These are phyloP conservation scores for Paelopatides confundens DNA, from an alignment of 53 echinoderm and acorn worm genomes.

Conservation along the genomic window DNA sequence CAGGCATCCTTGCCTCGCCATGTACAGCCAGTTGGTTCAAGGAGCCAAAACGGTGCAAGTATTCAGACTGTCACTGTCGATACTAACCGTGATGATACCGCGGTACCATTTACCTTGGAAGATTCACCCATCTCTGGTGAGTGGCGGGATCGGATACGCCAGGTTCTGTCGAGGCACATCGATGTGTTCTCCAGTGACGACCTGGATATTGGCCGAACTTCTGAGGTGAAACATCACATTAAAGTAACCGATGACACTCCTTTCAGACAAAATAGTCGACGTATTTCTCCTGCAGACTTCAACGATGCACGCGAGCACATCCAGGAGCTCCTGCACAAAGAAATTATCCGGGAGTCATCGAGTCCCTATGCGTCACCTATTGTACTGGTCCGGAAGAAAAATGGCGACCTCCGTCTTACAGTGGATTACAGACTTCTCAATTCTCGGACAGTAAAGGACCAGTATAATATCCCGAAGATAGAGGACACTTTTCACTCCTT, in stretches of 20 bases:
- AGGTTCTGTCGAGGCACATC: not conserved
- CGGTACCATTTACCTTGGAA: constrained; percentile 25
- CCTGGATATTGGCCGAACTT: constrained; percentile 55
- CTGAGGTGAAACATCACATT: constrained; percentile 60
- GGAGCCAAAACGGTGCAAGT: not conserved
- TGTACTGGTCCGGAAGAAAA: constrained; percentile 74
- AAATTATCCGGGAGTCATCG: constrained; percentile 55
- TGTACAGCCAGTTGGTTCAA: not conserved
- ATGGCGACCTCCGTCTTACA: constrained; percentile 65
- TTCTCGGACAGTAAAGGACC: constrained; percentile 55
- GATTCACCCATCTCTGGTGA: constrained; percentile 52
- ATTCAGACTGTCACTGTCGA: constrained; percentile 9
- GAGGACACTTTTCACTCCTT: constrained; percentile 67
- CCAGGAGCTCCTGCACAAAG: constrained; percentile 56
- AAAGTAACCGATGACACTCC: constrained; percentile 54
- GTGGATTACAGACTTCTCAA: constrained; percentile 69
- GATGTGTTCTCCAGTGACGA: constrained; percentile 59
- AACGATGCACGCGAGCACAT: constrained; percentile 51
- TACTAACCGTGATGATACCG: not conserved
- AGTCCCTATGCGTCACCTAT: constrained; percentile 70
- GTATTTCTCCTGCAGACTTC: constrained; percentile 61
- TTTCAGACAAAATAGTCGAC: constrained; percentile 51
- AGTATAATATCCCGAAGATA: constrained; percentile 58
- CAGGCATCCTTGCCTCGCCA: constrained; percentile 8
- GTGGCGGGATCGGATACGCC: not conserved